Conservation (phyloP, 2,888 invertebrate genomes). For the Netelia fuscicornis region DNA sequence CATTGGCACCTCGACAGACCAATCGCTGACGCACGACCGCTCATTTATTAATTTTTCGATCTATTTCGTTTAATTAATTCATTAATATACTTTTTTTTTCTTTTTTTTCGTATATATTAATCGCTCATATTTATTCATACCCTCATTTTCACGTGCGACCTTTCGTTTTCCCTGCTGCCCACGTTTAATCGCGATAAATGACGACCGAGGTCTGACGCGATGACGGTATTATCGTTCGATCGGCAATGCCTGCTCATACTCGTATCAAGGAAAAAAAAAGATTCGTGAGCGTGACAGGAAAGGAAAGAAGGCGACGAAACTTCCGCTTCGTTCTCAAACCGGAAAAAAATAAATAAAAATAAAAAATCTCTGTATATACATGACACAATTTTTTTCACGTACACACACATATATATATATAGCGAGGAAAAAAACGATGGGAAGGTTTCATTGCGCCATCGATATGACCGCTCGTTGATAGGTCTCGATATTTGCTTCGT, state of each 20-base stretch:
- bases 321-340: conserved; percentile 1
- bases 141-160: conserved; percentile 5
- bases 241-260: conserved; percentile 9
- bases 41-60: conserved; percentile 28
- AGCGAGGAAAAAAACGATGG: conserved; percentile 26
- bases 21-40: not conserved
- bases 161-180: conserved; percentile 14
- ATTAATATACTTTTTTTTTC: not conserved
- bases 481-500: conserved; percentile 58
- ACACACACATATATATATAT: conserved; percentile 7
- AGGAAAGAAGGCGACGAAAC: conserved; percentile 49
- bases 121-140: conserved; percentile 39
- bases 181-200: conserved; percentile 47
- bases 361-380: not conserved
- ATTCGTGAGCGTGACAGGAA: conserved; percentile 58
- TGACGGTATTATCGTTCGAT: conserved; percentile 14
- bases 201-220: conserved; percentile 21
- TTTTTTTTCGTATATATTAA: conserved; percentile 10
- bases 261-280: conserved; percentile 22
- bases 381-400: not conserved
- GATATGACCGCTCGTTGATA: conserved; percentile 34
- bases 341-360: not conserved
- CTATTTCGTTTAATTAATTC: not conserved
- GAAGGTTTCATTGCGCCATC: conserved; percentile 50
- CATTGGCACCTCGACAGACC: conserved; percentile 32